These are phyloP conservation scores for Eudyptes chrysolophus DNA, from an alignment of 2,113 vertebrate genomes.

Conservation along the genomic window DNA sequence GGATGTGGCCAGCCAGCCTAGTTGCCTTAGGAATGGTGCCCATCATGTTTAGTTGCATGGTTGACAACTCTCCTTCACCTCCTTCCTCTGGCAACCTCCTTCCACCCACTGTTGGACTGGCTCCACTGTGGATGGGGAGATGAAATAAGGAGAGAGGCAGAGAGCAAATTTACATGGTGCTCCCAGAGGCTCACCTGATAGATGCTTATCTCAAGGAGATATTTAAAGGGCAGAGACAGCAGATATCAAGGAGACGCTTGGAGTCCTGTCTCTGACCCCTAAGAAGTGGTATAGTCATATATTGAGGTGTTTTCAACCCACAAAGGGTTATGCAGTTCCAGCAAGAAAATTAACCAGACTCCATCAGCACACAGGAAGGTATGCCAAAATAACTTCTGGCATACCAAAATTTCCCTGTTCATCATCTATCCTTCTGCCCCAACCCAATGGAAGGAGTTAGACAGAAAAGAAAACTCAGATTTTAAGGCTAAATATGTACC, in stretches of 20 bases:
- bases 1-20: background rate
- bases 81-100: background rate
- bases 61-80: background rate
- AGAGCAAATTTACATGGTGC: background rate
- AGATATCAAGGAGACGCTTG: background rate
- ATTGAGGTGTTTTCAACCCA: background rate
- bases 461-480: background rate
- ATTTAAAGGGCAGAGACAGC: background rate
- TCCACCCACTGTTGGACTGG: background rate
- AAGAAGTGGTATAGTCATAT: background rate
- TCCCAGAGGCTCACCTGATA: background rate
- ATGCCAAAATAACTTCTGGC: background rate
- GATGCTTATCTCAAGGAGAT: background rate
- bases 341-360: background rate
- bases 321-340: background rate
- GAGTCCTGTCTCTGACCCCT: background rate
- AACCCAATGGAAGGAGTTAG: background rate
- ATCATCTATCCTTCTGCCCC: background rate
- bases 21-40: background rate
- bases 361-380: background rate
- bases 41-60: background rate
- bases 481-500: background rate
- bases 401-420: background rate
- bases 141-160: background rate
- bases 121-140: background rate